These are phyloP conservation scores for Drosophila novamexicana DNA, from an alignment of 1,140 invertebrate species.

Conservation along the genomic window DNA sequence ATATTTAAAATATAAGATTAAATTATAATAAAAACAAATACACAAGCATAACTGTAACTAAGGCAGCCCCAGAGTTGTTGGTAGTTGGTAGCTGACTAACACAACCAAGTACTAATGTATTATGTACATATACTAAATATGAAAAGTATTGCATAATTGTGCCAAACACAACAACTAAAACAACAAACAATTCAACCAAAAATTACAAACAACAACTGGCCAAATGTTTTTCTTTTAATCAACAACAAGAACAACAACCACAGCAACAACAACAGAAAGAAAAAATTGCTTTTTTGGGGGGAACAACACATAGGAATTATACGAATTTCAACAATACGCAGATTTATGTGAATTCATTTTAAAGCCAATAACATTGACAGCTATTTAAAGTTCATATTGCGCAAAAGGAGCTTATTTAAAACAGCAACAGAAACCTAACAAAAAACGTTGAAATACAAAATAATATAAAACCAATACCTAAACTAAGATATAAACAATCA, in stretches of 20 bases:
- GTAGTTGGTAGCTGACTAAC: slow-evolving; percentile 43
- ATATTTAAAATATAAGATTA: slow-evolving; percentile 84
- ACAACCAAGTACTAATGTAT: slow-evolving; percentile 23
- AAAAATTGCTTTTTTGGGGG: slow-evolving; percentile 75
- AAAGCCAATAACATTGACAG: slow-evolving; percentile 35
- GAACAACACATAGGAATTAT: slow-evolving; percentile 84
- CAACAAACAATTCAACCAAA: slow-evolving; percentile 25
- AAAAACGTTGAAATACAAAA: neutral
- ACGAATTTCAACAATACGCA: slow-evolving; percentile 76
- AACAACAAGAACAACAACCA: slow-evolving; percentile 14
- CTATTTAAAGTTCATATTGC: slow-evolving; percentile 50
- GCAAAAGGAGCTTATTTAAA: slow-evolving; percentile 75
- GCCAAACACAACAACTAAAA: slow-evolving; percentile 30
- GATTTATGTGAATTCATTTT: slow-evolving; percentile 46
- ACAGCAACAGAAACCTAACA: slow-evolving; percentile 26
- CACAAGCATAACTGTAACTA: slow-evolving; percentile 57
- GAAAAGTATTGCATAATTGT: slow-evolving; percentile 51
- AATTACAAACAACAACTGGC: slow-evolving; percentile 61
- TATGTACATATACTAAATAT: neutral
- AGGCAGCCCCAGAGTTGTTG: slow-evolving; percentile 59
- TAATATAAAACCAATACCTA: slow-evolving; percentile 33
- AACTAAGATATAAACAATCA: slow-evolving; percentile 15
- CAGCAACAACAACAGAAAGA: slow-evolving; percentile 58
- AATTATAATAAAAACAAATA: slow-evolving; percentile 69
- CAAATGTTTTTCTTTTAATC: slow-evolving; percentile 40